A percentile compares a stretch with the other conserved stretches of the same genome.
phyloP scores from a whole-genome alignment of 2,113 vertebrate species.

The Tringa solitaria region DNA sequence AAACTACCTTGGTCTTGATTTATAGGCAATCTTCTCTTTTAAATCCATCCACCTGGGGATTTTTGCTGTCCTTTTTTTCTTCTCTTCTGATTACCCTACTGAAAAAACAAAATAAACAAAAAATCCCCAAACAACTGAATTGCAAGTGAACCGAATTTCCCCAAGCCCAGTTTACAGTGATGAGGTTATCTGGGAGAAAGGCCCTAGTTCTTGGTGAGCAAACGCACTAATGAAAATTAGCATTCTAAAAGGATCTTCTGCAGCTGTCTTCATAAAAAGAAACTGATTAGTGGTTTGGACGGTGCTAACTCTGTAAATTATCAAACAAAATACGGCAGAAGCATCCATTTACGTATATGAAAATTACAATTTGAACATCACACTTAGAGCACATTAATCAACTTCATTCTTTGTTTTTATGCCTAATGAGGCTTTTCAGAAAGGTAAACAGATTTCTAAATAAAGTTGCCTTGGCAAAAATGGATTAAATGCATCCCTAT shows the following conservation, averaged over 20 bases:
- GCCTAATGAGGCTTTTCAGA: constrained; percentile 79
- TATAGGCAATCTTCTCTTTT: neutral
- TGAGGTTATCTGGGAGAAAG: constrained; percentile 41
- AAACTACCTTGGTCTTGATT: neutral
- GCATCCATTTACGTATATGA: constrained; percentile 79
- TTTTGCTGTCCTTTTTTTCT: neutral
- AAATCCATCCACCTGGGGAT: neutral
- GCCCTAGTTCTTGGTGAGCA: neutral
- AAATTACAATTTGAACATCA: constrained; percentile 82
- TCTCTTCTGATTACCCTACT: neutral
- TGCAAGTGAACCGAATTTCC: neutral
- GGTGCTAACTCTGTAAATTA: constrained; percentile 80
- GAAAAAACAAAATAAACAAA: neutral
- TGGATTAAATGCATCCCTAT: constrained; percentile 62
- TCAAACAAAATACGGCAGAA: constrained; percentile 80
- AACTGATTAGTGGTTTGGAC: constrained; percentile 83
- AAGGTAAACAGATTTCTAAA: constrained; percentile 82
- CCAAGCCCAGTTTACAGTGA: neutral
- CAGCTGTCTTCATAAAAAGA: constrained; percentile 82
- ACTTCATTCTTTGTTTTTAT: constrained; percentile 82
- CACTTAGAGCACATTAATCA: constrained; percentile 83
- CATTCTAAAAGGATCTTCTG: constrained; percentile 73
- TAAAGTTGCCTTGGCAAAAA: constrained; percentile 76
- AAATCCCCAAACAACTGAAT: neutral
- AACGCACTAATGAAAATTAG: constrained; percentile 76